Evolutionary conservation across 2,888 invertebrate species (phyloP), one percentile per base, ranked within the genome.

Genomic region (Xylota sylvarum): DNA sequence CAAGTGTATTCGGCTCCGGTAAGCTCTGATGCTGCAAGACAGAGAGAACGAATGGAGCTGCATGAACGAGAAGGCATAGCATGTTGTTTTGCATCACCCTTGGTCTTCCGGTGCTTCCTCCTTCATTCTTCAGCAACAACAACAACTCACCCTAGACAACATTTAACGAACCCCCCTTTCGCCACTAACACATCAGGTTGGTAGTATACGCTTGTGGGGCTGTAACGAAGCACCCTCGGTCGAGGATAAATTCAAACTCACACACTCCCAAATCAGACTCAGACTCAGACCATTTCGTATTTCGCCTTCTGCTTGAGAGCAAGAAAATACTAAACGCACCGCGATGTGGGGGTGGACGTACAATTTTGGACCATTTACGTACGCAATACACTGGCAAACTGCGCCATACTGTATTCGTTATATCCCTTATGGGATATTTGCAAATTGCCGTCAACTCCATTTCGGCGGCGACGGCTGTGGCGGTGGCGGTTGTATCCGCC

Each of bases 341-440:
- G 30, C 52, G 43, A 46, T 48, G 35, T 55, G 70, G 82, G 77
- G 76, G 50, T 76, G 80, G 65, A 60, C 27, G 56, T 58, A 64
- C 23, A 37, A 65, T 65, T 72, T 30, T 55, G 79, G 50, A 69
- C 70, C 74, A 86, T 81, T 86, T 81, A 76, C 81, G 85, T 81
- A 76, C 81, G 85, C 85, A 86, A 86, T 67, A 86, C 74, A 70
- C 40, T 37, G 12, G 35, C 46, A 81, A 72, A 60, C 70, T 80
- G 81, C 85, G 85, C 86, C 82, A 77, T 82, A 82, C 82, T 82
- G 67, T 82, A 55, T 72, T 65, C 77, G 77, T 86, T 82, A 76
- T 72, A 82, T 77, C 86, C 86, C 86, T 82, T 82, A 82, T 82
- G 86, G 86, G 86, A 72, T 72, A 77, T 82, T 86, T 77, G 77